phyloP scores from a whole-genome alignment of 2,888 invertebrate species.

The Yponomeuta plumbellus region DNA sequence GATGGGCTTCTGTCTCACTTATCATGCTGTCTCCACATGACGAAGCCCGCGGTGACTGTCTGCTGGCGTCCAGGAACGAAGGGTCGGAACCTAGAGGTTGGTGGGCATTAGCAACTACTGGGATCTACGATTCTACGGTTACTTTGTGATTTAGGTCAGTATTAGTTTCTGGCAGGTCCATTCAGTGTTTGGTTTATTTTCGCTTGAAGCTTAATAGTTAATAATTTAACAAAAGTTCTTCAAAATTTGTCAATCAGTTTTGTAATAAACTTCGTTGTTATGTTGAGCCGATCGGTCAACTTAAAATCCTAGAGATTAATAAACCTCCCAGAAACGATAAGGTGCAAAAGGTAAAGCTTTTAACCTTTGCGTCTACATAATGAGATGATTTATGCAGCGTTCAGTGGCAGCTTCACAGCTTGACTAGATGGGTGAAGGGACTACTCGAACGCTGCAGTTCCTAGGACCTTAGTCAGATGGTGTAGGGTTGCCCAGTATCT shows the following conservation, averaged over 20 bases:
- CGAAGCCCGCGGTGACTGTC: slow-evolving; percentile 66
- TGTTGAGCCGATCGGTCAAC: no score
- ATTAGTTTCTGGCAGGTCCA: not conserved
- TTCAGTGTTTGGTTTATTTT: not conserved
- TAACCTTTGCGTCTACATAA: no score
- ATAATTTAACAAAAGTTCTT: not conserved
- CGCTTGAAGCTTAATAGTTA: not conserved
- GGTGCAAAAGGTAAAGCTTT: no score
- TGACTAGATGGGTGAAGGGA: no score
- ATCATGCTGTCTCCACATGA: slow-evolving; percentile 67
- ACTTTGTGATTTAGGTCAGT: not conserved
- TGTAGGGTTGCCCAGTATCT: no score
- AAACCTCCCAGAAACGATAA: not conserved
- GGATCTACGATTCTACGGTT: not conserved
- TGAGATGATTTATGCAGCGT: no score
- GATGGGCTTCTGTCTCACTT: slow-evolving; percentile 70
- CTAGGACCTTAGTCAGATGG: no score
- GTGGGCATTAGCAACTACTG: slow-evolving; percentile 26
- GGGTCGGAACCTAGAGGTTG: slow-evolving; percentile 60
- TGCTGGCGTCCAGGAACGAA: slow-evolving; percentile 66
- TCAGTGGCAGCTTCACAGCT: no score
- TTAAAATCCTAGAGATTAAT: no score
- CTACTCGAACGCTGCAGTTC: no score
- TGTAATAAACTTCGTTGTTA: no score
- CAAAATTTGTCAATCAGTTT: no score